Percentiles rank a stretch among this genome's conserved stretches.
phyloP scores from a whole-genome alignment of 2,113 vertebrate species.

The Sylvia atricapilla region DNA sequence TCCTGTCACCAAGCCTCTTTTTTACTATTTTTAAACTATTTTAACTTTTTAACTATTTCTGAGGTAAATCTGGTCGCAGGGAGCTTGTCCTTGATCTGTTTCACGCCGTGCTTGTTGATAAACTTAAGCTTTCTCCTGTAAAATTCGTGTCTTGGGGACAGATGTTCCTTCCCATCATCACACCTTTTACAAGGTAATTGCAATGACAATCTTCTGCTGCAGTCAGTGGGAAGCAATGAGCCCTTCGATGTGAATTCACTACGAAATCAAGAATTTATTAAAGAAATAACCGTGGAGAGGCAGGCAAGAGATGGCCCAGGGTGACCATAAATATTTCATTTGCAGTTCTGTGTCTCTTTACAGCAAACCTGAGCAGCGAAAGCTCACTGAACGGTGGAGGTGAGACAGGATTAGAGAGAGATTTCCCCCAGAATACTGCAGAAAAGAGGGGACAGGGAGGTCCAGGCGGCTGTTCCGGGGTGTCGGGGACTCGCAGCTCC shows the following conservation, averaged over 20 bases:
- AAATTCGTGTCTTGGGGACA: not conserved
- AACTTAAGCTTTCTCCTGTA: not conserved
- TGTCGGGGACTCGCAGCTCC: not conserved
- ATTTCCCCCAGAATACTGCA: not conserved
- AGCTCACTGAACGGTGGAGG: too few species aligned
- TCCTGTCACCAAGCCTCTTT: not conserved
- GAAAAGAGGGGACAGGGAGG: fast-evolving
- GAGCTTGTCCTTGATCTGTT: not conserved
- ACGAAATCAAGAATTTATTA: not conserved
- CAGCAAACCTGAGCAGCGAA: not conserved
- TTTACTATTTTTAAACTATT: not conserved
- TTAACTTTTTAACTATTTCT: not conserved
- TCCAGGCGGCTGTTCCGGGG: fast-evolving
- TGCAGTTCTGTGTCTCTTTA: not conserved
- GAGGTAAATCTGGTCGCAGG: not conserved
- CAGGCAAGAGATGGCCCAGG: not conserved
- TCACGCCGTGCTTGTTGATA: not conserved
- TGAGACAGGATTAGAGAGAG: fast-evolving
- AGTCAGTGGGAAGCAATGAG: not conserved
- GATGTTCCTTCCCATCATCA: not conserved
- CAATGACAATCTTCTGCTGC: not conserved
- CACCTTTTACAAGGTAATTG: not conserved
- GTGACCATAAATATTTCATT: not conserved
- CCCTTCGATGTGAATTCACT: not conserved
- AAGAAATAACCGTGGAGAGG: not conserved